These are phyloP conservation scores for Temnothorax ravouxi DNA, from an alignment of 2,888 invertebrate species.

Conservation along the genomic window DNA sequence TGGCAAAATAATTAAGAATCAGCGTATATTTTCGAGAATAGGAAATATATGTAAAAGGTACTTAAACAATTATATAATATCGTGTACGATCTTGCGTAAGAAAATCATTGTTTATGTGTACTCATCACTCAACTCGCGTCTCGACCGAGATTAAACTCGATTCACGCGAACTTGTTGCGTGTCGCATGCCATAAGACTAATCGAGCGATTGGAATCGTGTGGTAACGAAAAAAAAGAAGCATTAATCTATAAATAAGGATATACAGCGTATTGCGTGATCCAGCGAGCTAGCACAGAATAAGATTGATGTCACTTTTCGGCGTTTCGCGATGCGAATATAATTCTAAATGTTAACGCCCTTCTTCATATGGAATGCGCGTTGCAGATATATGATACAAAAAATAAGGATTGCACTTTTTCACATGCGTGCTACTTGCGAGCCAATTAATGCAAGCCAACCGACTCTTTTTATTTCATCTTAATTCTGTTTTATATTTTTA, in stretches of 20 bases:
- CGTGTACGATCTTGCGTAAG: slow-evolving; percentile 12
- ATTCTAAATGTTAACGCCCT: slow-evolving; percentile 25
- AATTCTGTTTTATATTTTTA: slow-evolving; percentile 4
- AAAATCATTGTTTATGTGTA: slow-evolving; percentile 25
- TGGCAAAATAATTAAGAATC: background rate
- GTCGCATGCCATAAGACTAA: slow-evolving; percentile 65
- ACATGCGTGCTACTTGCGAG: background rate
- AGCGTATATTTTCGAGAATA: background rate
- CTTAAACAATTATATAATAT: slow-evolving; percentile 3
- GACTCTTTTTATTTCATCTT: background rate
- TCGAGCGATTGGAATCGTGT: slow-evolving; percentile 12
- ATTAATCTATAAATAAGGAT: slow-evolving; percentile 46
- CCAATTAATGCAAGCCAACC: background rate
- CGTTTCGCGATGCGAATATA: slow-evolving; percentile 10
- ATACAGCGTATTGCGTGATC: slow-evolving; percentile 15
- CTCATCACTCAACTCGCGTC: slow-evolving; percentile 38
- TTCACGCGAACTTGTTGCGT: slow-evolving; percentile 76
- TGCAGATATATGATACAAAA: background rate
- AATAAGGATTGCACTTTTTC: background rate
- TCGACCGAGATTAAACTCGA: slow-evolving; percentile 34
- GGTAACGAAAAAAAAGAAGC: background rate
- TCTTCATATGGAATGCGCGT: background rate
- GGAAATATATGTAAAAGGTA: slow-evolving; percentile 1
- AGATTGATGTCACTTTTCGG: slow-evolving; percentile 46
- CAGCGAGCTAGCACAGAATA: background rate